A percentile compares a stretch with the other conserved stretches of the same genome.
Conservation (phyloP, 2,888 invertebrate species). For the Drosophila formosana region DNA sequence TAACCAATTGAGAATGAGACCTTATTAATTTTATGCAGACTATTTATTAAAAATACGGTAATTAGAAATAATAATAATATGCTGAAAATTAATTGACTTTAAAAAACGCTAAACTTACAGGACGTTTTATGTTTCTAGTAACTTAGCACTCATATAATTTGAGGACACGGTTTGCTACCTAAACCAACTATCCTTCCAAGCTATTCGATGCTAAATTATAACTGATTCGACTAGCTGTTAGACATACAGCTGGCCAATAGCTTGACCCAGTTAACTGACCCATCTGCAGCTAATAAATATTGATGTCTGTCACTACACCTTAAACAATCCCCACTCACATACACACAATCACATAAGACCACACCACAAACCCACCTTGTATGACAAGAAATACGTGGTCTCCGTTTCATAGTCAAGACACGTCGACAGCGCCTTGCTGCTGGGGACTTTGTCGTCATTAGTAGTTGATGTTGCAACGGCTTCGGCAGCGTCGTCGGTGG, state of each 20-base stretch:
- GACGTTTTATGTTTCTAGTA: no score
- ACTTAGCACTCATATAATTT: no score
- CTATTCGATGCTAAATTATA: neutral
- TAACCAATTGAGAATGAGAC: no score
- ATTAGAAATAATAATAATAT: no score
- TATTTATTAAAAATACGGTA: no score
- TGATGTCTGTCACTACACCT: conserved; percentile 7
- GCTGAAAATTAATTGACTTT: no score
- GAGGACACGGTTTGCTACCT: no score
- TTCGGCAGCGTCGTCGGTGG: neutral
- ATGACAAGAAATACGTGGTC: conserved; percentile 92
- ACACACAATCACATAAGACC: conserved; percentile 4
- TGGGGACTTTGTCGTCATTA: conserved; percentile 70
- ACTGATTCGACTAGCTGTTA: neutral
- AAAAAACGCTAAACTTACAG: no score
- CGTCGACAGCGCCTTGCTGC: conserved; percentile 87
- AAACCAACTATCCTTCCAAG: no score
- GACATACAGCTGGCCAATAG: neutral
- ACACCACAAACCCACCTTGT: conserved; percentile 88
- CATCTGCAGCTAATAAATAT: conserved; percentile 15
- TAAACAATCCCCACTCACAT: neutral
- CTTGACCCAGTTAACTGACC: conserved; percentile 6
- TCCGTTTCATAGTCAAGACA: conserved; percentile 95
- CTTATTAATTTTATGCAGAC: no score
- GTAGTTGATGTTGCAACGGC: conserved; percentile 40